These are phyloP conservation scores for Prenolepis imparis DNA, from an alignment of 2,888 invertebrate genomes.

Conservation along the genomic window DNA sequence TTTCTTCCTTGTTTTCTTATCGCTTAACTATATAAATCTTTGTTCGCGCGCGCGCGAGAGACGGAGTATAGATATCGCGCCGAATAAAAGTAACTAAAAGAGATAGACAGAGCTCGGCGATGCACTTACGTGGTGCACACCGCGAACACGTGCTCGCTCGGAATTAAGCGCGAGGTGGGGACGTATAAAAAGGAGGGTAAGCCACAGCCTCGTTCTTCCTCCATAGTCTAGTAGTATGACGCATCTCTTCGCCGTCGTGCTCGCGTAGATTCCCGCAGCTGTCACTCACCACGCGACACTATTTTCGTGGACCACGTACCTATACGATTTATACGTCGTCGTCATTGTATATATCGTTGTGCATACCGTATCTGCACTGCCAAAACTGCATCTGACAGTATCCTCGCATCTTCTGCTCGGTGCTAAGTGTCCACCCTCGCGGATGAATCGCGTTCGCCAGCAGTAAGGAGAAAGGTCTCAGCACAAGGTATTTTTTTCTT, in stretches of 20 bases:
- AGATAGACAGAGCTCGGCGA: not conserved
- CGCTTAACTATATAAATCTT: not conserved
- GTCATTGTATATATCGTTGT: constrained; percentile 17
- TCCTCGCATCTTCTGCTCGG: not conserved
- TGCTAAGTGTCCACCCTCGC: constrained; percentile 31
- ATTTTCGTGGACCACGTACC: constrained; percentile 27
- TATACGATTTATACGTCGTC: constrained; percentile 20
- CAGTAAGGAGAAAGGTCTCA: constrained; percentile 12
- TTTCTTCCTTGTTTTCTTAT: not conserved
- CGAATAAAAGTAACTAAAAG: constrained; percentile 4
- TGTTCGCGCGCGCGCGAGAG: too few species aligned
- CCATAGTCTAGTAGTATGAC: constrained; percentile 31
- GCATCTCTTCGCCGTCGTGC: constrained; percentile 21
- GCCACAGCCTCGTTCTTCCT: constrained; percentile 23
- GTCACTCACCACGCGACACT: constrained; percentile 31
- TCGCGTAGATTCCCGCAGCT: constrained; percentile 6
- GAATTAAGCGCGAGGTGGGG: not conserved
- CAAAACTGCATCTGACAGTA: constrained; percentile 35
- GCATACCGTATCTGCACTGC: not conserved
- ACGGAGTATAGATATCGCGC: not conserved
- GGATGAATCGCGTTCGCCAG: constrained; percentile 20
- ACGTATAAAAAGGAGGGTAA: constrained; percentile 24
- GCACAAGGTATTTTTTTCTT: constrained; percentile 19
- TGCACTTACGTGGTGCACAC: constrained; percentile 46
- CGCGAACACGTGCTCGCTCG: constrained; percentile 17